Conservation (phyloP, 30 jellyfish, hydroid and myxozoan species). For the Hydractinia symbiolongicarpus region DNA sequence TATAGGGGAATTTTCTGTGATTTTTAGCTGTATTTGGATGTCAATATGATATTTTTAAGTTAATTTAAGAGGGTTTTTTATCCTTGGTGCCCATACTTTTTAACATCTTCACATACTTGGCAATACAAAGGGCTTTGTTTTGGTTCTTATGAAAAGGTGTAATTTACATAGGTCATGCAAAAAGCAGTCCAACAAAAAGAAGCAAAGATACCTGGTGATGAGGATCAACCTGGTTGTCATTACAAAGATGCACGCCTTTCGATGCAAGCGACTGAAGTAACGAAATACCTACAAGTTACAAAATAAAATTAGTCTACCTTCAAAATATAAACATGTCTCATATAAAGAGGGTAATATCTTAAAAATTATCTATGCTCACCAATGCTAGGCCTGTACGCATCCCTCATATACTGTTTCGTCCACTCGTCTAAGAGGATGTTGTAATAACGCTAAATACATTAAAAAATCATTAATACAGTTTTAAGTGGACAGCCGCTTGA, state of each 20-base stretch:
- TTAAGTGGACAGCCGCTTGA: too few relatives aligned
- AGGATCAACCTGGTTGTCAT: neutral
- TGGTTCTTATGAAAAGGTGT: too few relatives aligned
- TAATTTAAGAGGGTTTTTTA: too few relatives aligned
- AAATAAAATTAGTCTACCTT: neutral
- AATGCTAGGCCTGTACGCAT: constrained; percentile 15
- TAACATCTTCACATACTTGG: too few relatives aligned
- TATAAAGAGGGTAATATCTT: neutral
- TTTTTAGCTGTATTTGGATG: too few relatives aligned
- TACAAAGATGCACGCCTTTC: neutral
- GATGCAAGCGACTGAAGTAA: neutral
- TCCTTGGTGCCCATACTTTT: too few relatives aligned
- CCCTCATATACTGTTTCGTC: constrained; percentile 41
- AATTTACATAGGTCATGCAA: too few relatives aligned
- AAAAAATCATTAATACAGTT: too few relatives aligned
- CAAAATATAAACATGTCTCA: neutral
- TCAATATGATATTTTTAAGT: too few relatives aligned
- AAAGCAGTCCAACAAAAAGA: neutral
- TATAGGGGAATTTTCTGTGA: too few relatives aligned
- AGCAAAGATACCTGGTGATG: neutral
- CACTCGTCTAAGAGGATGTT: constrained; percentile 51
- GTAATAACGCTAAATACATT: constrained; percentile 32
- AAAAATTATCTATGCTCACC: constrained; percentile 9
- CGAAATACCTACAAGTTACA: neutral
- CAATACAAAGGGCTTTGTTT: too few relatives aligned